A percentile compares a stretch with the other conserved stretches of the same genome.
These are phyloP conservation scores for Ectemnius cavifrons DNA, from an alignment of 2,888 invertebrate species.

Conservation along the genomic window DNA sequence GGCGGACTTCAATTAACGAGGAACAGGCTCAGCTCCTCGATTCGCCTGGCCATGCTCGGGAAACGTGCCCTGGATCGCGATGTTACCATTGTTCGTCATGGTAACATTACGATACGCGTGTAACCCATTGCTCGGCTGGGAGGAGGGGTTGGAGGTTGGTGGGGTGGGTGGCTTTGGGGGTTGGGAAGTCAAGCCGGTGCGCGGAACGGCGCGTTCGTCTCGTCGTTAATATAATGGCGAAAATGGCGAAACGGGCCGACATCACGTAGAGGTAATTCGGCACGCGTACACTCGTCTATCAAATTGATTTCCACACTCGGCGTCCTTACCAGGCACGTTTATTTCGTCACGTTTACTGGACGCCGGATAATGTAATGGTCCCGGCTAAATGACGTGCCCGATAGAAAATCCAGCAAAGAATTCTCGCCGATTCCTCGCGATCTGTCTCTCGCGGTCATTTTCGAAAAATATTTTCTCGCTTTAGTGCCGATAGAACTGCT, in stretches of 20 bases:
- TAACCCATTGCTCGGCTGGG: slow-evolving; percentile 46
- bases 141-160: too few species aligned
- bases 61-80: slow-evolving; percentile 72
- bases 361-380: slow-evolving; percentile 33
- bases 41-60: slow-evolving; percentile 52
- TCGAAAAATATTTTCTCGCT: neutral
- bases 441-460: neutral
- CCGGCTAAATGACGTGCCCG: slow-evolving; percentile 31
- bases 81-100: slow-evolving; percentile 64
- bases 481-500: too few species aligned
- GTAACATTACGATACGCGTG: slow-evolving; percentile 65
- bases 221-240: slow-evolving; percentile 76
- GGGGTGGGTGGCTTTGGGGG: neutral
- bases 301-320: slow-evolving; percentile 75
- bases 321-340: slow-evolving; percentile 57
- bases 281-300: slow-evolving; percentile 76
- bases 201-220: slow-evolving; percentile 55
- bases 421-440: too few species aligned
- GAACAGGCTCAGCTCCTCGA: slow-evolving; percentile 43
- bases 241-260: slow-evolving; percentile 76
- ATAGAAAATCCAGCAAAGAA: slow-evolving; percentile 11
- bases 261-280: slow-evolving; percentile 78
- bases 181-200: slow-evolving; percentile 53
- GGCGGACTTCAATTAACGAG: slow-evolving; percentile 60
- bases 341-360: slow-evolving; percentile 56